Conservation (phyloP, 2,797 vertebrate genomes). For the Peromyscus melanophrys region DNA sequence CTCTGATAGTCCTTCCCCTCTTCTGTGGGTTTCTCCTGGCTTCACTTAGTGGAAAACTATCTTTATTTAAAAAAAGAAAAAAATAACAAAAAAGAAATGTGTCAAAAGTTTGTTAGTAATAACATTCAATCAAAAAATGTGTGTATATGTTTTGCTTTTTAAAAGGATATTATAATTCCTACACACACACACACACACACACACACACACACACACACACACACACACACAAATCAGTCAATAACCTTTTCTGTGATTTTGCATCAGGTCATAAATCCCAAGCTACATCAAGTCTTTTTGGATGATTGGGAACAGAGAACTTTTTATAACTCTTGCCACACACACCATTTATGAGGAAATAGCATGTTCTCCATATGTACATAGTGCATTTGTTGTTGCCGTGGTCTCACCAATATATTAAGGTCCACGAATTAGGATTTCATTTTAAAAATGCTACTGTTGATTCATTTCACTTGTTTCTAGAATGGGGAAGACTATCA, state of each 20-base stretch:
- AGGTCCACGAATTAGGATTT: neutral
- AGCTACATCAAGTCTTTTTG: neutral
- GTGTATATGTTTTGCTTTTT: neutral
- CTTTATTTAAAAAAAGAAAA: neutral
- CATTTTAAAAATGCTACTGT: neutral
- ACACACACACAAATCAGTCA: neutral
- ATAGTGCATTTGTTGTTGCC: neutral
- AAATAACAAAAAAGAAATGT: neutral
- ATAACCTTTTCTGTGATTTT: conserved; percentile 1
- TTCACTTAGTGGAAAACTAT: neutral
- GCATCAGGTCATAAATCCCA: neutral
- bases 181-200: neutral
- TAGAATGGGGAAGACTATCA: conserved; percentile 1
- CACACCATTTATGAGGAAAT: neutral
- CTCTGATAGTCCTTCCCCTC: no score
- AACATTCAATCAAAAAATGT: neutral
- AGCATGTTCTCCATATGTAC: neutral
- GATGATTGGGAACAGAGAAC: neutral
- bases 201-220: neutral
- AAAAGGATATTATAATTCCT: neutral
- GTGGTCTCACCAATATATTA: neutral
- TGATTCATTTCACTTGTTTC: neutral
- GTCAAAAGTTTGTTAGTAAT: neutral
- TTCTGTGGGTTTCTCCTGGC: no score
- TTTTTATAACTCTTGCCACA: neutral